Evolutionary conservation across 2,113 vertebrate genomes (phyloP).

Genomic region (Casuarius casuarius): DNA sequence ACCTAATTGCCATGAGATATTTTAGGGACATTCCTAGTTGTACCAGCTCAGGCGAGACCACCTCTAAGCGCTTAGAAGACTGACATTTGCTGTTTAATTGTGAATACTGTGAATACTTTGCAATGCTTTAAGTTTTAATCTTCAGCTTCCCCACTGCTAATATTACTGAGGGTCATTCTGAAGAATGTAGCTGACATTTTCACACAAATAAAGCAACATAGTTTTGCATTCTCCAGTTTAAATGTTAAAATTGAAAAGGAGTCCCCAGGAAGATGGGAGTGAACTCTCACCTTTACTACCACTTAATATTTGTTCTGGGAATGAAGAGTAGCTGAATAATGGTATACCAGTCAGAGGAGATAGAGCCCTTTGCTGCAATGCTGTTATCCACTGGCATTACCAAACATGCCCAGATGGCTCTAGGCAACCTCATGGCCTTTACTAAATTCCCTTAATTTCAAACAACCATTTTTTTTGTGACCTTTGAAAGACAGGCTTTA

Average conservation of each 20-base stretch:
- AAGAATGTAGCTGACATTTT: not conserved
- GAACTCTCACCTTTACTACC: not conserved
- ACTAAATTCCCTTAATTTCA: not conserved
- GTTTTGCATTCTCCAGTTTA: not conserved
- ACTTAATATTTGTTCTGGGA: not conserved
- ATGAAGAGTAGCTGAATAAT: not conserved
- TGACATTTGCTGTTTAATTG: not conserved
- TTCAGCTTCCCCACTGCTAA: not conserved
- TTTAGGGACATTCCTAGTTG: not conserved
- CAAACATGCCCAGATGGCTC: not conserved
- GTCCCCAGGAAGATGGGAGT: not conserved
- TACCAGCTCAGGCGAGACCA: not conserved
- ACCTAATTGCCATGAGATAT: not conserved
- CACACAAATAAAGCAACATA: not conserved
- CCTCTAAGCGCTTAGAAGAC: not conserved
- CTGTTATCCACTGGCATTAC: not conserved
- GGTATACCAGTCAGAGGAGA: not conserved
- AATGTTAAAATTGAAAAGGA: not conserved
- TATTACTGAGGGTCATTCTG: not conserved
- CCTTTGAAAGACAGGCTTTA: not conserved
- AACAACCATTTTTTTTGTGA: not conserved
- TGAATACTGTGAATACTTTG: not conserved
- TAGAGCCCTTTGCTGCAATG: not conserved
- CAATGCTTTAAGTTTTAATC: not conserved
- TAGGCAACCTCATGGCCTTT: not conserved